These are phyloP conservation scores for Rambutsinella grinnellia DNA, from an alignment of 2,888 invertebrate genomes.

Conservation along the genomic window DNA sequence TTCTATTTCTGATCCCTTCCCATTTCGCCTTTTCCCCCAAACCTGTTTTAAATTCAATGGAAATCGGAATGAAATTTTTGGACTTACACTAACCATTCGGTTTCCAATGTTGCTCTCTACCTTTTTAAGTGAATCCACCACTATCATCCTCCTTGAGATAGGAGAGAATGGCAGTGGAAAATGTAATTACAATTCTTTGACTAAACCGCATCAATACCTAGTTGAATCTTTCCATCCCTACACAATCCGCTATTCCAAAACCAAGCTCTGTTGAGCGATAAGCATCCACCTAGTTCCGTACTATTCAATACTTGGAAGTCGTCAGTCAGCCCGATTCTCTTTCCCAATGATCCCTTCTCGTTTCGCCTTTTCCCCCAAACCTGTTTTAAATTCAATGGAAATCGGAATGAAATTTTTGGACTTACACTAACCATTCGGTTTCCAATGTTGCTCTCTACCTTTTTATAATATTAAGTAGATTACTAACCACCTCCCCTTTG, in stretches of 20 bases:
- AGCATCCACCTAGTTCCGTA: no score
- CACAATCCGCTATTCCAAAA: no score
- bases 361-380: conserved; percentile 23
- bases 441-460: background rate
- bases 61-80: conserved; percentile 48
- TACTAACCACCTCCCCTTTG: no score
- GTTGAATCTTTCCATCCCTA: no score
- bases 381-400: conserved; percentile 47
- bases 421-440: no score
- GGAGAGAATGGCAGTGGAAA: no score
- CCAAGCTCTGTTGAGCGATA: no score
- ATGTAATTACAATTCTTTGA: conserved; percentile 45
- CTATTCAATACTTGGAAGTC: no score
- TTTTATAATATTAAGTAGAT: no score
- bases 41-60: conserved; percentile 45
- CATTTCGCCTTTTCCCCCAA: conserved; percentile 23
- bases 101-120: background rate
- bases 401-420: conserved; percentile 45
- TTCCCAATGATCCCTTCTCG: conserved; percentile 49
- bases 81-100: conserved; percentile 17
- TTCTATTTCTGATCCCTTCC: conserved; percentile 50
- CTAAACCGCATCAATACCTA: conserved; percentile 22
- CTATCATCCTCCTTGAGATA: conserved; percentile 9
- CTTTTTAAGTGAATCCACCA: no score
- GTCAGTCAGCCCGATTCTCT: conserved; percentile 39